Evolutionary conservation across 2,888 invertebrate species (phyloP), one percentile per base, ranked within the genome.

Genomic region (Plagodis pulveraria): DNA sequence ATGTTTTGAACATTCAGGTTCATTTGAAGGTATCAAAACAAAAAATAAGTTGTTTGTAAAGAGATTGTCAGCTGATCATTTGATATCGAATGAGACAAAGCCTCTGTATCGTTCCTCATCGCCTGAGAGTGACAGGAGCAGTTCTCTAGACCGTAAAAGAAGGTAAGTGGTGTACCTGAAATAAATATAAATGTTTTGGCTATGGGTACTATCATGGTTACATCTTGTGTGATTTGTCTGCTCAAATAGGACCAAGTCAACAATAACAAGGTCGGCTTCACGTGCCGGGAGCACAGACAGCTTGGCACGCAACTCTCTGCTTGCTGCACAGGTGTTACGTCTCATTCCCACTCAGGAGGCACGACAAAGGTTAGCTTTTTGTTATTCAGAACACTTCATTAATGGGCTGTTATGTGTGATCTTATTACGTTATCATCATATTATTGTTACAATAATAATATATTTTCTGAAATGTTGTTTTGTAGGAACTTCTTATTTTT

Each of bases 291-390:
- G 93, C 75, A 94, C 95, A 74, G 95, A 96, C 78, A 95, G 95
- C 81, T 91, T 96, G 76, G 96, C 95, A 40, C 94, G 95, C 66
- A 96, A 96, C 77, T 95, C 96, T 35, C 84, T 97, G 68, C 94
- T 97, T 76, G 96, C 96, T 44, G 96, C 96, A 63, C 96, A 96
- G 86, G 96, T 96, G 60, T 86, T 97, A 62, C 95, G 97, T 84
- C 94, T 97, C 63, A 97, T 97, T 78, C 97, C 97, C 32, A 96
- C 96, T 2, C 95, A 95, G 69, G 96, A 96, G 83, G 97, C 96
- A 35, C 92, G 97, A 73, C 96, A 96, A 88, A 95, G 96, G 95
- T 95, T 73, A 71, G 62, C 57, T 53, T 33, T 7, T 54, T 40
- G 22, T 51, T 40, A 40, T 42, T 11, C 6, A 6, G 0, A 6